Base-by-base conservation (phyloP, 2,888 invertebrate species). In the Glaucopsyche alexis region DNA sequence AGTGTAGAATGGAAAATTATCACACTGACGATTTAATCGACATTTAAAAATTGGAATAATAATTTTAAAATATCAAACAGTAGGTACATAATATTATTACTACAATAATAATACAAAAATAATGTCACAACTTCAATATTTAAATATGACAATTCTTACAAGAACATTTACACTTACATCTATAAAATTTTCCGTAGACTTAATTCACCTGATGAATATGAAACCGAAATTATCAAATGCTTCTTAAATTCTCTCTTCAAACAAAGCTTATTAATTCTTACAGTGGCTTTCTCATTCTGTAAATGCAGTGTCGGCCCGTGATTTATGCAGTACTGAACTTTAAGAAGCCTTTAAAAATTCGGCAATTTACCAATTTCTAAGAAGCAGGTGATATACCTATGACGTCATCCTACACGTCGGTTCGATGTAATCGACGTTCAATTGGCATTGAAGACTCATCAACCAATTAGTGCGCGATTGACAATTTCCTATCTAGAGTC, bases 391-490 rank as follows among this genome's bases (percentile, higher is more conserved):
- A 29, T 29, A 29, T 29, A 29, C 29, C 29, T 29, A 29, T 7
- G 29, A 29, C 60, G 38, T 60, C 60, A 60, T 60, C 13, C 55
- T 29, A 19, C 55, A 60, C 13, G 11, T 38, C 14, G 29, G 60
- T 38, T 60, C 29, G 60, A 60, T 60, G 60, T 60, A 60, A 60
- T 60, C 60, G 60, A 14, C 13, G 29, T 29, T 7, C 49, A 47
- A 47, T 49, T 69, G 69, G 29, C 69, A 67, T 66, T 66, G 66
- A 67, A 45, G 69, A 69, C 49, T 69, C 69, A 14, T 49, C 45
- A 29, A 49, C 7, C 69, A 69, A 69, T 69, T 69, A 69, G 49
- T 8, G 29, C 7, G 29, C 7, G 19, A 69, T 69, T 69, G 47
- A 69, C 69, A 49, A 69, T 69, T 69, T 69, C 69, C 69, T 69